These are phyloP conservation scores for Fulmarus glacialis DNA, from an alignment of 2,113 vertebrate genomes.

Conservation along the genomic window DNA sequence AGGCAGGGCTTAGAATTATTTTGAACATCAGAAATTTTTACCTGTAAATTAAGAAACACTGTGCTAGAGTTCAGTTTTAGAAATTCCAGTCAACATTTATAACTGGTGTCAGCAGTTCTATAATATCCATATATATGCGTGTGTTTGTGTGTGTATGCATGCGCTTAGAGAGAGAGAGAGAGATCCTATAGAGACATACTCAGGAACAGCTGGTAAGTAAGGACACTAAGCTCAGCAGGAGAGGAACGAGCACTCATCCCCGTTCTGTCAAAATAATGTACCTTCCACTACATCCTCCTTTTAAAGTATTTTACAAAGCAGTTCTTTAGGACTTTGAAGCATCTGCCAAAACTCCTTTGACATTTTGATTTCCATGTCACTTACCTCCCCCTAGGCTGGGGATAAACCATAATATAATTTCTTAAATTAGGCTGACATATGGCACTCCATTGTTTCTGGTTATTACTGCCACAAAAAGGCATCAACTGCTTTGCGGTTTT, in stretches of 20 bases:
- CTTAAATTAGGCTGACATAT: background rate
- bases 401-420: background rate
- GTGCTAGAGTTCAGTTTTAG: background rate
- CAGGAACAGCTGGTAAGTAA: background rate
- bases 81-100: background rate
- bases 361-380: background rate
- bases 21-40: background rate
- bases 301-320: background rate
- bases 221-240: background rate
- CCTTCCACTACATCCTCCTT: background rate
- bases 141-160: background rate
- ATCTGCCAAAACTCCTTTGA: background rate
- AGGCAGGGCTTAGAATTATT: background rate
- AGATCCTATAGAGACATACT: background rate
- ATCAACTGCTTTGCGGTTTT: background rate
- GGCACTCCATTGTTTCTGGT: background rate
- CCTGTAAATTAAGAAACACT: background rate
- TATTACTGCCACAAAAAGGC: background rate
- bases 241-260: fast-evolving
- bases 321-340: background rate
- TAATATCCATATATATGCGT: background rate
- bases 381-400: background rate
- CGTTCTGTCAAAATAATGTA: background rate
- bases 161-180: background rate
- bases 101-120: background rate